phyloP scores from a whole-genome alignment of 2,113 vertebrate species.

The Boleophthalmus pectinirostris region DNA sequence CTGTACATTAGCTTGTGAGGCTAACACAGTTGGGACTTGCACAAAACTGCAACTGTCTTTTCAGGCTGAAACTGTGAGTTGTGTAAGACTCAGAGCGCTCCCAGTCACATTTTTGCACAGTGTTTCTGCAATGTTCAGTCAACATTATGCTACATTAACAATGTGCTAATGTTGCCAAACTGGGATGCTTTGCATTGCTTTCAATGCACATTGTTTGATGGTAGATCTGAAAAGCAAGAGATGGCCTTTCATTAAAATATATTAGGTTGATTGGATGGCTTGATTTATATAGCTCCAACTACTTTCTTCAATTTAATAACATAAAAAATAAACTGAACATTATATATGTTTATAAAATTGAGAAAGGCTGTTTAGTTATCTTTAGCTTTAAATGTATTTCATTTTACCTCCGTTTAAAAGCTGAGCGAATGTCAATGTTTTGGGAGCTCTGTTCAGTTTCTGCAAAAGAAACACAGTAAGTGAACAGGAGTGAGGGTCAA shows the following conservation, averaged over 20 bases:
- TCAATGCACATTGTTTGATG: slow-evolving; percentile 70
- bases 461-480: slow-evolving; percentile 70
- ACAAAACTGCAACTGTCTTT: slow-evolving; percentile 61
- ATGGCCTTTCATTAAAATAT: slow-evolving; percentile 64
- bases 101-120: slow-evolving; percentile 52
- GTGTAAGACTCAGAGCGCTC: slow-evolving; percentile 60
- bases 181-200: slow-evolving; percentile 74
- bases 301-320: slow-evolving; percentile 19
- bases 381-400: slow-evolving; percentile 8
- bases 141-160: slow-evolving; percentile 38
- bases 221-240: slow-evolving; percentile 63
- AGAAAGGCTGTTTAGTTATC: not conserved
- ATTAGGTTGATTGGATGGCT: slow-evolving; percentile 54
- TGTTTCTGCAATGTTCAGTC: slow-evolving; percentile 33
- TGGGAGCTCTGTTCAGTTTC: slow-evolving; percentile 83
- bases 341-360: not conserved
- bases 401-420: slow-evolving; percentile 98
- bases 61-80: slow-evolving; percentile 58
- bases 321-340: not conserved
- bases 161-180: slow-evolving; percentile 45
- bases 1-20: slow-evolving; percentile 52
- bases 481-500: not conserved
- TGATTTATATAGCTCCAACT: slow-evolving; percentile 27
- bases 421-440: slow-evolving; percentile 94
- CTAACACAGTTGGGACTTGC: slow-evolving; percentile 76